These are phyloP conservation scores for Pseudomyrmex gracilis DNA, from an alignment of 1,140 invertebrate species.

Conservation along the genomic window DNA sequence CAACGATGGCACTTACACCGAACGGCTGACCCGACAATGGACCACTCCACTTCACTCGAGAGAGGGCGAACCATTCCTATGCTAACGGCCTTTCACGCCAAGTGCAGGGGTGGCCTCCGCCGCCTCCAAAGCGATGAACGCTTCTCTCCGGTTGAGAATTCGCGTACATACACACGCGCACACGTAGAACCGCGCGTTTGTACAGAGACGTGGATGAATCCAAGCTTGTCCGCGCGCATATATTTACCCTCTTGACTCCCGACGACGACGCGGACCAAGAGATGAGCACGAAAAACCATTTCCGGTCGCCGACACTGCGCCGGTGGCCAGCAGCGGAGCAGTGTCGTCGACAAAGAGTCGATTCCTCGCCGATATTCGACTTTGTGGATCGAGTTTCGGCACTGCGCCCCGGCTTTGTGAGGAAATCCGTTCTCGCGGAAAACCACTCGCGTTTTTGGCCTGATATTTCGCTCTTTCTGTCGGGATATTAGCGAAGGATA, in stretches of 20 bases:
- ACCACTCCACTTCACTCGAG: slow-evolving; percentile 79
- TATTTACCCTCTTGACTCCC: slow-evolving; percentile 57
- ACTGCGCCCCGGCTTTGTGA: neutral
- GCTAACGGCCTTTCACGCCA: slow-evolving; percentile 82
- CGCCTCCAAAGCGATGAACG: slow-evolving; percentile 62
- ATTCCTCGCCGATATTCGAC: slow-evolving; percentile 53
- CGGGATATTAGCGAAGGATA: neutral
- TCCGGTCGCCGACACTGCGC: slow-evolving; percentile 16
- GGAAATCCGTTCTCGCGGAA: neutral
- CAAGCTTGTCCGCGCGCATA: slow-evolving; percentile 32
- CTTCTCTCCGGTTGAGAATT: slow-evolving; percentile 4
- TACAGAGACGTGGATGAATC: neutral
- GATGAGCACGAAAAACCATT: slow-evolving; percentile 67
- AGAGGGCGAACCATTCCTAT: slow-evolving; percentile 82
- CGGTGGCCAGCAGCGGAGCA: slow-evolving; percentile 27
- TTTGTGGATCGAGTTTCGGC: slow-evolving; percentile 48
- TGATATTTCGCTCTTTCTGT: neutral
- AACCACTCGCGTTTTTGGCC: slow-evolving; percentile 13
- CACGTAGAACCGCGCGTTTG: no score
- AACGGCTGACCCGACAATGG: slow-evolving; percentile 83
- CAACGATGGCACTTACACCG: slow-evolving; percentile 78
- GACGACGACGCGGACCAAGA: slow-evolving; percentile 44
- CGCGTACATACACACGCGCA: slow-evolving; percentile 13
- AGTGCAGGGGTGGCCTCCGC: slow-evolving; percentile 76
- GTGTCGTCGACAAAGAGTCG: slow-evolving; percentile 48